Evolutionary conservation across 2,797 vertebrate genomes (phyloP), one percentile per base, ranked within the genome.

Genomic region (Arctocebus calabarensis): DNA sequence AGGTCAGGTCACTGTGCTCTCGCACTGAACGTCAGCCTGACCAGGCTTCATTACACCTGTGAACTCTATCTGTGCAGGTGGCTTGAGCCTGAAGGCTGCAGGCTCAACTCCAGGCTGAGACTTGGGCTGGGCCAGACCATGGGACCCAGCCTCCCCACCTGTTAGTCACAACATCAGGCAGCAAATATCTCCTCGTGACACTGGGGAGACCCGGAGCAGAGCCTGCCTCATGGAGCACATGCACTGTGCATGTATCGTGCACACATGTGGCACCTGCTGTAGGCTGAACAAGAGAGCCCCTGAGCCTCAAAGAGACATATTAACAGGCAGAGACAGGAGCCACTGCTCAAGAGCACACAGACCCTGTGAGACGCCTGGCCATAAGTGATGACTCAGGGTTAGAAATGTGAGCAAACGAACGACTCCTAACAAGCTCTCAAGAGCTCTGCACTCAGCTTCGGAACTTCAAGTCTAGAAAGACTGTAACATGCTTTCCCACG

Each of bases 21-120:
- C 73, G 45, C 66, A 22, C n/a, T 19, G 40, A 52, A n/a, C 22
- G 70, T 73, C 5, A 40, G 52, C n/a, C n/a, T 34, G 29, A 16
- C 68, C 5, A 29, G 6, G 45, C 70, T 74, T 75, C 64, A 55
- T 48, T 55, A 45, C 78, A 61, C 25, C 64, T 61, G 5, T 62
- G n/a, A 91, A 87, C n/a, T 79, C 13, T 11, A 71, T 74, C n/a
- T 90, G n/a, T 62, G 77, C 62, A 86, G 93, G 52, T 83, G 29
- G 27, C 32, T 45, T 52, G 34, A 59, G 20, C 88, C 37, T 37
- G 87, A 96, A n/a, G 23, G 43, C 32, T 37, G 6, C 62, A 25
- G 40, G n/a, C 64, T 96, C 62, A 88, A 25, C 27, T 82, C 59
- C 40, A 70, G 43, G 12, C 43, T 22, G 23, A 32, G 5, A 84